phyloP scores from a whole-genome alignment of 53 echinoderm and acorn worm genomes.

The Temnopleurus reevesii region DNA sequence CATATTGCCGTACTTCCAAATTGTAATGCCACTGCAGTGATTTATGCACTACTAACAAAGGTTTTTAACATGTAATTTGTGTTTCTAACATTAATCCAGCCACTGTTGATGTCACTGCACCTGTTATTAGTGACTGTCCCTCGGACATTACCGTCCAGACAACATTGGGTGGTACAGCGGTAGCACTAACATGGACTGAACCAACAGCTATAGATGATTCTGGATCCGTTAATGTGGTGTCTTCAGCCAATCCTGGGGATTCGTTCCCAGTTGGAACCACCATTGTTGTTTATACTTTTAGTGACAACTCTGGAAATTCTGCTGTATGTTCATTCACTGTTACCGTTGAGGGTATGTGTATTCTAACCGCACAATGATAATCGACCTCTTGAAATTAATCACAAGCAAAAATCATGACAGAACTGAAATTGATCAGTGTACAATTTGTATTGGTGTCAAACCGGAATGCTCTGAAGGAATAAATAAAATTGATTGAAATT shows the following conservation, averaged over 20 bases:
- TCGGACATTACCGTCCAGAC: neutral
- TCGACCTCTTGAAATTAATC: no score
- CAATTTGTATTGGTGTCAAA: no score
- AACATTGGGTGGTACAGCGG: conserved; percentile 13
- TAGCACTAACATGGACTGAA: conserved; percentile 22
- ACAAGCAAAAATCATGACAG: no score
- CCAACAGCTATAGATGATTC: conserved; percentile 45
- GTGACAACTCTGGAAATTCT: conserved; percentile 51
- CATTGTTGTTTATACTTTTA: conserved; percentile 66
- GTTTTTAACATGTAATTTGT: neutral
- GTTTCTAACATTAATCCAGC: conserved; percentile 20
- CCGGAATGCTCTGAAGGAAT: no score
- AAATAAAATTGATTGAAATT: no score
- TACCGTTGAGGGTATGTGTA: neutral
- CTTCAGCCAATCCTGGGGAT: conserved; percentile 55
- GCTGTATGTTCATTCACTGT: conserved; percentile 12
- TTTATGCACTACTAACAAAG: neutral
- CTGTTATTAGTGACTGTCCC: neutral
- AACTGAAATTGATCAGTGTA: no score
- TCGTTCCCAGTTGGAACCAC: conserved; percentile 65
- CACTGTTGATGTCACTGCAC: conserved; percentile 24
- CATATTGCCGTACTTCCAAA: no score
- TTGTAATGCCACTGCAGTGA: no score
- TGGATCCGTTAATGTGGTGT: conserved; percentile 23
- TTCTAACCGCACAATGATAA: no score